Evolutionary conservation across 2,888 invertebrate species (phyloP).

Genomic region (Calameuta filiformis): DNA sequence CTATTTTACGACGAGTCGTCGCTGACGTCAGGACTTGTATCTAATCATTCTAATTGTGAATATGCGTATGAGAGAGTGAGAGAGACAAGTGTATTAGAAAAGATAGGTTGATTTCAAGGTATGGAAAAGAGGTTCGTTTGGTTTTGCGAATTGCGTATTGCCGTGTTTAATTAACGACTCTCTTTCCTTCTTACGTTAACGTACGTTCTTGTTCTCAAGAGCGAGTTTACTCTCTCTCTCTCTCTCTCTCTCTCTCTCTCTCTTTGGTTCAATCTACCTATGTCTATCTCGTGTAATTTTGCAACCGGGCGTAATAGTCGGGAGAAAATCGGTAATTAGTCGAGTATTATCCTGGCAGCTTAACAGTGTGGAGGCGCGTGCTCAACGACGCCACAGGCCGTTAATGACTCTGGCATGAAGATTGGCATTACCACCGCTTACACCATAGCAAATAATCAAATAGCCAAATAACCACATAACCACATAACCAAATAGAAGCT

Average conservation of each 20-base stretch:
- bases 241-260: neutral
- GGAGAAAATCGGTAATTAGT: conserved; percentile 24
- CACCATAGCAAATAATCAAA: neutral
- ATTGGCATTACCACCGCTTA: neutral
- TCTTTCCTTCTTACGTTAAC: neutral
- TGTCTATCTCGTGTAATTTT: conserved; percentile 5
- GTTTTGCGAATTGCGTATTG: too few species aligned
- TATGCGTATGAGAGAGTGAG: neutral
- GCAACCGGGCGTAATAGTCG: conserved; percentile 11
- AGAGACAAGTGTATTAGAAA: neutral
- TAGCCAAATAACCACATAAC: neutral
- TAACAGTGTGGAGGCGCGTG: neutral
- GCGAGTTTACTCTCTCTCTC: neutral
- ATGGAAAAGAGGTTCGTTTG: neutral
- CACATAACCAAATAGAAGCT: neutral
- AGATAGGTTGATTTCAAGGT: neutral
- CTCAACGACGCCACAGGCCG: neutral
- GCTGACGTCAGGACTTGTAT: neutral
- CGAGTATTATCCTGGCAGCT: conserved; percentile 10
- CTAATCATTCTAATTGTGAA: neutral
- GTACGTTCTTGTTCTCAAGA: neutral
- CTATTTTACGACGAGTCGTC: neutral
- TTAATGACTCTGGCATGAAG: neutral
- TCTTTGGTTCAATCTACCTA: neutral
- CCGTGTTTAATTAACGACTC: neutral